Evolutionary conservation across 2,888 invertebrate genomes (phyloP).

Genomic region (Pollenia angustigena): DNA sequence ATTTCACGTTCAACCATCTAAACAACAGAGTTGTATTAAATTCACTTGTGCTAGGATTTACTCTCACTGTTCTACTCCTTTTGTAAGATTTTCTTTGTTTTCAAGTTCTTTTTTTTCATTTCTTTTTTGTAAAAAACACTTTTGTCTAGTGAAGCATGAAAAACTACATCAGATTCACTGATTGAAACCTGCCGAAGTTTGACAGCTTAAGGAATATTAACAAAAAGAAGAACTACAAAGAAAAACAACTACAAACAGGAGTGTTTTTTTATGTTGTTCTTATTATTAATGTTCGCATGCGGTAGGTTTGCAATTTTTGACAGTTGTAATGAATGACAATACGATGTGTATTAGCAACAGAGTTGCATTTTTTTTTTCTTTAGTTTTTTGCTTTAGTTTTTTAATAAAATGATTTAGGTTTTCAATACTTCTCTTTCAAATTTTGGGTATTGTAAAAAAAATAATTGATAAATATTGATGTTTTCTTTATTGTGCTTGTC

Average conservation of each 20-base stretch:
- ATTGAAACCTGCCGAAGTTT: constrained; percentile 82
- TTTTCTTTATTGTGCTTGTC: neutral
- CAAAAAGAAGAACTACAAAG: constrained; percentile 39
- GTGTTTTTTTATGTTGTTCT: constrained; percentile 63
- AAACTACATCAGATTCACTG: constrained; percentile 71
- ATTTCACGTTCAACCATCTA: neutral
- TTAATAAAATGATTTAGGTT: neutral
- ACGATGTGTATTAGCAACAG: constrained; percentile 63
- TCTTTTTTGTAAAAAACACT: constrained; percentile 39
- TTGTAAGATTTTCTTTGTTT: constrained; percentile 3
- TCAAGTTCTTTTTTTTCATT: constrained; percentile 1
- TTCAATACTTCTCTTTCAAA: constrained; percentile 16
- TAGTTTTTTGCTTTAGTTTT: neutral
- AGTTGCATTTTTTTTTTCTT: constrained; percentile 50
- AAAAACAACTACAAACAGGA: constrained; percentile 41
- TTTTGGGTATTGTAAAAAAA: neutral
- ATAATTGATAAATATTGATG: constrained; percentile 39
- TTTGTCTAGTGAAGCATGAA: constrained; percentile 26
- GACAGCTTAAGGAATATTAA: constrained; percentile 74
- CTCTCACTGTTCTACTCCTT: constrained; percentile 6
- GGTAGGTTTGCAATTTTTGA: constrained; percentile 79
- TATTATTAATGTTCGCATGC: constrained; percentile 80
- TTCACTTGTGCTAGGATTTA: constrained; percentile 50
- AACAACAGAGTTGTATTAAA: neutral
- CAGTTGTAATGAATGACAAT: constrained; percentile 75